Percentiles rank a stretch among this genome's conserved stretches.
Evolutionary conservation across 2,888 invertebrate species (phyloP).

Genomic region (Hydriomena furcata): DNA sequence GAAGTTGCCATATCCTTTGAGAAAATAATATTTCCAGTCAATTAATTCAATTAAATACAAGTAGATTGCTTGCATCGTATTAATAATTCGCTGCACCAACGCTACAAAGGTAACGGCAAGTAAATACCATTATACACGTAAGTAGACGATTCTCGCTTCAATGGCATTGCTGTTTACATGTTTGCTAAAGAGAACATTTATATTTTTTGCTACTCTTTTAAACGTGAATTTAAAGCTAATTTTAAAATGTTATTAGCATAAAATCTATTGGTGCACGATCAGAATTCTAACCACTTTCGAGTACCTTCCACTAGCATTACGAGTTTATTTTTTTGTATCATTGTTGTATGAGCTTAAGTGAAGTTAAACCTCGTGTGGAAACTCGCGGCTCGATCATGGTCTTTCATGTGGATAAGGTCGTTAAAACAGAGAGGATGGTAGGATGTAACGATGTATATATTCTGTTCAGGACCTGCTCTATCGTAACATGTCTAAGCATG

Average conservation of each 20-base stretch:
- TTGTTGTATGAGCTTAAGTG: no score
- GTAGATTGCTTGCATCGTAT: conserved; percentile 24
- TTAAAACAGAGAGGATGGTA: no score
- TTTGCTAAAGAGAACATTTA: conserved; percentile 25
- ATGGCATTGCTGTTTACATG: conserved; percentile 25
- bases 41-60: conserved; percentile 25
- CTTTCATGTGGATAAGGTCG: no score
- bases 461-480: no score
- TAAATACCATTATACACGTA: conserved; percentile 32
- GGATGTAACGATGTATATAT: no score
- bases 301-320: no score
- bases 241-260: conserved; percentile 5
- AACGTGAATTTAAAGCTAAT: conserved; percentile 10
- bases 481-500: no score
- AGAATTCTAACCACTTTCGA: no score
- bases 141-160: conserved; percentile 30
- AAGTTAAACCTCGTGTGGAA: no score
- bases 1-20: conserved; percentile 23
- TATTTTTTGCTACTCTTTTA: conserved; percentile 14
- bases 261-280: no score
- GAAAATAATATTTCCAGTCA: conserved; percentile 22
- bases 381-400: no score
- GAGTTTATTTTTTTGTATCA: no score
- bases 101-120: conserved; percentile 31
- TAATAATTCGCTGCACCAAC: conserved; percentile 24